Evolutionary conservation across 2,888 invertebrate species (phyloP), one percentile per base, ranked within the genome.

Genomic region (Trimorus sp.): DNA sequence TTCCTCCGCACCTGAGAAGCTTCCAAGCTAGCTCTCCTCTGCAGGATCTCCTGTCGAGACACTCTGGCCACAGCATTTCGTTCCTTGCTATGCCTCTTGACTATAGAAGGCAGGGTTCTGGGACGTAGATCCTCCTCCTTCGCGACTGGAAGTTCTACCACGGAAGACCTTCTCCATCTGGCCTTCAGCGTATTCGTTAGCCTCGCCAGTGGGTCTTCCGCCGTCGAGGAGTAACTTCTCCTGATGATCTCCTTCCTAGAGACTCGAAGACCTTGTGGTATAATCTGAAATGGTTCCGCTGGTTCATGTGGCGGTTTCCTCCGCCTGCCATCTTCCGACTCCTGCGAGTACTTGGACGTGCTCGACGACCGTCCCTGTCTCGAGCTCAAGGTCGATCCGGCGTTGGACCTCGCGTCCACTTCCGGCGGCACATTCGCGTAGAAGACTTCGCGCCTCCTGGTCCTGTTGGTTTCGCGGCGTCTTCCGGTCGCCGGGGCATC

Each of bases 31-130:
- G 84, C 87, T 73, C 65, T 85, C 42, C 89, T 85, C 26, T 87
- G 88, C 6, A 91, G 70, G 56, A 91, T 91, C 16, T 91, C 89
- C 71, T 90, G 89, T 0, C 91, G 83, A 0, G 91, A 91, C 56
- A 91, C 83, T 14, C 79, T 85, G 70, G 86, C 81, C 6, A 79
- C 12, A 9, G 78, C 48, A 9, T 84, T 84, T 12, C 68, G 38
- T 84, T 86, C 66, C 58, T 84, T 45, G 38, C 83, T 85, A 5
- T 85, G 80, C 59, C 82, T 86, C 14, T 80, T 87, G 0, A 85
- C 85, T 7, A 87, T 71, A 9, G 89, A 87, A 1, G 91, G 91
- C 58, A 91, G 45, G 0, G 90, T 90, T 37, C 71, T 87, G 2
- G 90, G 87, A 40, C 89, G 5, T 0, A 7, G 16, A 8, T 14